A percentile compares a stretch with the other conserved stretches of the same genome.
Evolutionary conservation across 2,113 vertebrate species (phyloP).

Genomic region (Python bivittatus): DNA sequence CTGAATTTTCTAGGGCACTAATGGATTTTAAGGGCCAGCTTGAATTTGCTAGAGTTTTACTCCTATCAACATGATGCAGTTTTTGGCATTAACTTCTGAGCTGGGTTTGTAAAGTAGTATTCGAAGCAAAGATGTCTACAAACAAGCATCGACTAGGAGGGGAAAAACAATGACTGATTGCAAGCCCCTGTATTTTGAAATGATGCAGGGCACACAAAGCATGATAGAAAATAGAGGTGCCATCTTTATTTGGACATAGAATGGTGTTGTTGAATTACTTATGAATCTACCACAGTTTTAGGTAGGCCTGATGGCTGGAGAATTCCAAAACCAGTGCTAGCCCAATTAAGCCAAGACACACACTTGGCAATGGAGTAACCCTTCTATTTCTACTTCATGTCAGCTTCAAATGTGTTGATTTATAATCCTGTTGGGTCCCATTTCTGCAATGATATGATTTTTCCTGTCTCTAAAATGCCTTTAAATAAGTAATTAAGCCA

Average conservation of each 20-base stretch:
- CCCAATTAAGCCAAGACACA: neutral
- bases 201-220: constrained; percentile 64
- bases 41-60: constrained; percentile 60
- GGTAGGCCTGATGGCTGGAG: neutral
- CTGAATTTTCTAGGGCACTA: constrained; percentile 70
- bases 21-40: constrained; percentile 70
- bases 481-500: neutral
- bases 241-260: constrained; percentile 30
- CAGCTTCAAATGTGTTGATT: neutral
- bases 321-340: neutral
- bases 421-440: neutral
- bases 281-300: neutral
- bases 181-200: constrained; percentile 62
- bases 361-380: neutral
- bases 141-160: constrained; percentile 60
- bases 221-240: constrained; percentile 56
- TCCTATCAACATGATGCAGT: constrained; percentile 64
- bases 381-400: neutral
- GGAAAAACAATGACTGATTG: constrained; percentile 64
- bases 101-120: constrained; percentile 32
- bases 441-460: neutral
- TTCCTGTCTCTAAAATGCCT: neutral
- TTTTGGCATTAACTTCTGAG: constrained; percentile 76
- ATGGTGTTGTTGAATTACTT: constrained; percentile 13
- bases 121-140: constrained; percentile 65